Evolutionary conservation across 2,797 vertebrate species (phyloP).

Genomic region (Tapirus indicus): DNA sequence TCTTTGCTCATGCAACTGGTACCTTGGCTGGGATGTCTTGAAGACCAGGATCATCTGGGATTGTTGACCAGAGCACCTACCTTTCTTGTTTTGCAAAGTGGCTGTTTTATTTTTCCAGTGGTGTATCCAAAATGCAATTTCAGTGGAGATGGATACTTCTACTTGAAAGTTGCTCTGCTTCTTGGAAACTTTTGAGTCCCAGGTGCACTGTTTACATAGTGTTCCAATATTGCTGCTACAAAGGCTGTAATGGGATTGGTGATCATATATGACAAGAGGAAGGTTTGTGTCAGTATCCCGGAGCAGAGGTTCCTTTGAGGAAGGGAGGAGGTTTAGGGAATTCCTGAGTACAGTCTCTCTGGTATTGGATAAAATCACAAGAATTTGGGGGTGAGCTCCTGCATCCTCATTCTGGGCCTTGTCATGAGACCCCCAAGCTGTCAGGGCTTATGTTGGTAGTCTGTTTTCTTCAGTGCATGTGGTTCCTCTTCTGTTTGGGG

Average conservation of each 20-base stretch:
- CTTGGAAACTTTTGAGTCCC: neutral
- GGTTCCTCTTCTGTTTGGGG: conserved; percentile 89
- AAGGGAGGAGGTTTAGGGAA: neutral
- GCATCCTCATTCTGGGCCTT: neutral
- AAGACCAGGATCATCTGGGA: neutral
- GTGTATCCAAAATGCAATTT: neutral
- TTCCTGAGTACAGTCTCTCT: neutral
- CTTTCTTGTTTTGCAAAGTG: neutral
- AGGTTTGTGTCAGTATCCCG: neutral
- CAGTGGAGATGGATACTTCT: neutral
- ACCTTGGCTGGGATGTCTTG: neutral
- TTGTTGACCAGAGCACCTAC: neutral
- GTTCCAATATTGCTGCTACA: neutral
- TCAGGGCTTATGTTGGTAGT: conserved; percentile 85
- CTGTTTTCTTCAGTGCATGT: conserved; percentile 88
- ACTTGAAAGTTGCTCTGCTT: neutral
- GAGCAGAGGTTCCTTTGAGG: neutral
- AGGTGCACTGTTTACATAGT: neutral
- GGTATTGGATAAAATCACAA: neutral
- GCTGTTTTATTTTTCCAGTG: neutral
- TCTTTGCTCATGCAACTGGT: neutral
- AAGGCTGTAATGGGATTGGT: neutral
- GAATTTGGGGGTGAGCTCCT: neutral
- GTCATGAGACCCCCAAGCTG: neutral
- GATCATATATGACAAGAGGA: neutral